Conservation (phyloP, 2,113 vertebrate genomes). For the Centropus unirufus region DNA sequence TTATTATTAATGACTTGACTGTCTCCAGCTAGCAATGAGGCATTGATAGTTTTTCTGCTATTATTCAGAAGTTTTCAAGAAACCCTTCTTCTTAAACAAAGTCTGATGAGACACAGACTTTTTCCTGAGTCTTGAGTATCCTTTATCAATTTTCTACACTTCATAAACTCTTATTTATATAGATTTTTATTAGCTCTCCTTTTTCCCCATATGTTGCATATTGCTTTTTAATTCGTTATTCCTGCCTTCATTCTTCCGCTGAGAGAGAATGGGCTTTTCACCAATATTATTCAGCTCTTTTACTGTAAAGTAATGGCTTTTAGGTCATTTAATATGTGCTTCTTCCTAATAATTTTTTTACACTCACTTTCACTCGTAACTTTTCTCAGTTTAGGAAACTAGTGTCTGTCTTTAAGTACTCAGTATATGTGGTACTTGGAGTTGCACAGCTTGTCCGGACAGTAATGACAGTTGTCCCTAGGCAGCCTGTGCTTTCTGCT, state of each 20-base stretch:
- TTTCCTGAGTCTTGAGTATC: slow-evolving; percentile 16
- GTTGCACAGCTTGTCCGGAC: background rate
- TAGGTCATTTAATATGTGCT: background rate
- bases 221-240: slow-evolving; percentile 59
- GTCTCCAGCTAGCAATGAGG: background rate
- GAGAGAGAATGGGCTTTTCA: slow-evolving; percentile 38
- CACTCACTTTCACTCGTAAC: background rate
- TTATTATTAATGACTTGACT: background rate
- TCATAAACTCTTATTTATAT: slow-evolving; percentile 54
- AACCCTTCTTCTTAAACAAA: slow-evolving; percentile 1
- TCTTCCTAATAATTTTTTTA: background rate
- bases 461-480: background rate
- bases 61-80: background rate
- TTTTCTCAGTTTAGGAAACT: background rate
- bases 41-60: background rate
- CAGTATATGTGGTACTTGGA: background rate
- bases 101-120: background rate
- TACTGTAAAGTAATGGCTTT: slow-evolving; percentile 3
- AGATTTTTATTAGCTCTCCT: background rate
- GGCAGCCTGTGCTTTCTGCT: background rate
- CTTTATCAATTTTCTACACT: slow-evolving; percentile 51
- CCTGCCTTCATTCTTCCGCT: background rate
- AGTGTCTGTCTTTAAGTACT: background rate
- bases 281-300: slow-evolving; percentile 1
- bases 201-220: slow-evolving; percentile 40